These are phyloP conservation scores for Excalfactoria chinensis DNA, from an alignment of 2,113 vertebrate genomes.

Conservation along the genomic window DNA sequence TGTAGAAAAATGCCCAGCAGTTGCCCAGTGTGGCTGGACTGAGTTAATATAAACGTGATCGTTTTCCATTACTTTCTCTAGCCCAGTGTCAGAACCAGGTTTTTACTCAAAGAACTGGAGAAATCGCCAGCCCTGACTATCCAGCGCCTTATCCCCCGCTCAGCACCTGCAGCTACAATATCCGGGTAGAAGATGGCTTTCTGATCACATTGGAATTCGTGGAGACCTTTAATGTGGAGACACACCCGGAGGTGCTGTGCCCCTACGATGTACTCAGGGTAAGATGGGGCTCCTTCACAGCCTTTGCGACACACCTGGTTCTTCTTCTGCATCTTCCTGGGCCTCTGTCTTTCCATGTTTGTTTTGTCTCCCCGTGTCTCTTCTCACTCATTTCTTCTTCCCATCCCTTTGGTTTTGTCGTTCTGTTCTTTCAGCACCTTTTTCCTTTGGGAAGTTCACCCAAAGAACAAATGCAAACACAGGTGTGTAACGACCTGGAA, in stretches of 20 bases:
- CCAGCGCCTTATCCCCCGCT: conserved; percentile 79
- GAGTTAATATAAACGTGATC: background rate
- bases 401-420: background rate
- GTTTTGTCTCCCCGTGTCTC: background rate
- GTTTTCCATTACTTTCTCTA: conserved; percentile 25
- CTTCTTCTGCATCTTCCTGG: background rate
- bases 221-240: conserved; percentile 82
- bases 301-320: background rate
- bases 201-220: conserved; percentile 79
- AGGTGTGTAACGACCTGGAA: background rate
- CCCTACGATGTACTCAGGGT: conserved; percentile 86
- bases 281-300: background rate
- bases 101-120: conserved; percentile 74
- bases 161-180: conserved; percentile 79
- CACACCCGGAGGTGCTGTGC: conserved; percentile 43
- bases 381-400: background rate
- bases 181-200: conserved; percentile 80
- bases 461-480: background rate
- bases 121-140: conserved; percentile 81
- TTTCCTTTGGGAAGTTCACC: background rate
- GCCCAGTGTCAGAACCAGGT: conserved; percentile 77
- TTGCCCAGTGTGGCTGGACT: fast-evolving
- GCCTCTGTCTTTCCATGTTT: background rate
- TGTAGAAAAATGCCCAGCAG: background rate
- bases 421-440: background rate